Percentiles rank a stretch among this genome's conserved stretches.
These are phyloP conservation scores for Lithosia quadra DNA, from an alignment of 2,888 invertebrate species.

Conservation along the genomic window DNA sequence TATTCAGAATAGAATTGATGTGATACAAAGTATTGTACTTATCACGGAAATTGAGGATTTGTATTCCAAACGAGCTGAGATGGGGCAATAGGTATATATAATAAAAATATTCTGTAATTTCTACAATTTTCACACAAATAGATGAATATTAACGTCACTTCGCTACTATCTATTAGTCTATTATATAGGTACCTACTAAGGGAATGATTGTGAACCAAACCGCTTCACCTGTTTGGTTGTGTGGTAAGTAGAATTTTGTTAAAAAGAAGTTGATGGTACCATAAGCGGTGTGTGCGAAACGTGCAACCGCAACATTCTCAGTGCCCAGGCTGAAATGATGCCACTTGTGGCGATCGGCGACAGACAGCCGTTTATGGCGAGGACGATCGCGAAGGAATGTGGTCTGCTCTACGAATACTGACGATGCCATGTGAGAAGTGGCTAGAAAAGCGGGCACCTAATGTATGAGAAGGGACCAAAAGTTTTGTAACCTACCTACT, in stretches of 20 bases:
- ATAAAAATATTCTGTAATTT: no score
- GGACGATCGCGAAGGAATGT: conserved; percentile 81
- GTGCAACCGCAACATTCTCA: conserved; percentile 74
- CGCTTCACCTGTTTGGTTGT: no score
- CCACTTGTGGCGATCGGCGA: conserved; percentile 71
- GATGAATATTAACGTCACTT: not conserved
- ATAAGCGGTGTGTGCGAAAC: conserved; percentile 77
- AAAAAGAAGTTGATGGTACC: conserved; percentile 65
- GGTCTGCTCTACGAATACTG: conserved; percentile 56
- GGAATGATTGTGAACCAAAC: conserved; percentile 34
- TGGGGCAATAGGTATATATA: no score
- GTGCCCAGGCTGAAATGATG: conserved; percentile 57
- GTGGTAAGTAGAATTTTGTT: conserved; percentile 52
- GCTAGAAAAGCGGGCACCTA: conserved; percentile 37
- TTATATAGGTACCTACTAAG: not conserved
- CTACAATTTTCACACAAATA: no score
- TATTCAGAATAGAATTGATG: no score
- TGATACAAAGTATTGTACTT: no score
- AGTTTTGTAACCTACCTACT: not conserved
- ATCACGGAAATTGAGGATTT: no score
- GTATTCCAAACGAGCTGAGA: not conserved
- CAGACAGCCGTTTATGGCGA: conserved; percentile 78
- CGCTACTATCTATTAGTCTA: not conserved
- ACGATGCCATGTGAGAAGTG: conserved; percentile 53
- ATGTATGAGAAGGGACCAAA: not conserved